phyloP scores from a whole-genome alignment of 1,140 invertebrate species.

The Euborellia annulipes region DNA sequence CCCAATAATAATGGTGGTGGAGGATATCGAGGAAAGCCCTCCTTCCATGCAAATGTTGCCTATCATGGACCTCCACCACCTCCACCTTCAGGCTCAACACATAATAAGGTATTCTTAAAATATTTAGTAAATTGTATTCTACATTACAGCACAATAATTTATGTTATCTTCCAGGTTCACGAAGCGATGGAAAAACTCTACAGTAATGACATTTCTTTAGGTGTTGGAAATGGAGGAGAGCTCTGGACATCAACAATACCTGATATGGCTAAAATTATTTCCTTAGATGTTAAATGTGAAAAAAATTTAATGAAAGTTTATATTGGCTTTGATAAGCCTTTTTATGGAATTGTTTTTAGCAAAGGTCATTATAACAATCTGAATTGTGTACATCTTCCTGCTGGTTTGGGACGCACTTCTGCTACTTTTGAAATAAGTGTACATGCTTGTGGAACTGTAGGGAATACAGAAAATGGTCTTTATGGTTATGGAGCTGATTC shows the following conservation, averaged over 20 bases:
- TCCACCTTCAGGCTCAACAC: constrained; percentile 32
- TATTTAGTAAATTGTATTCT: constrained; percentile 29
- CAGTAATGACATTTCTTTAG: constrained; percentile 15
- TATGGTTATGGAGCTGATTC: constrained; percentile 68
- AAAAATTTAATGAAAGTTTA: constrained; percentile 87
- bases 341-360: constrained; percentile 87
- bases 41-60: constrained; percentile 29
- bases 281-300: constrained; percentile 84
- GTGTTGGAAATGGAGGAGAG: constrained; percentile 33
- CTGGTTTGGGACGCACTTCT: constrained; percentile 65
- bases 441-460: constrained; percentile 78
- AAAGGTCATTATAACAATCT: constrained; percentile 84
- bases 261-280: constrained; percentile 83
- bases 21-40: constrained; percentile 22
- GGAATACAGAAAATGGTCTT: constrained; percentile 75
- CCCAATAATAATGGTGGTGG: constrained; percentile 16
- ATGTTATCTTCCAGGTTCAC: constrained; percentile 6
- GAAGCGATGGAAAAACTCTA: constrained; percentile 45
- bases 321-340: constrained; percentile 83
- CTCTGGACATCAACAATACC: constrained; percentile 62
- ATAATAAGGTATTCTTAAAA: constrained; percentile 30
- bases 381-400: constrained; percentile 80
- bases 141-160: constrained; percentile 3
- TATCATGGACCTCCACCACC: constrained; percentile 48
- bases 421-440: constrained; percentile 84